Base-by-base conservation (phyloP, 2,113 vertebrate genomes). In the Carlito syrichta region DNA sequence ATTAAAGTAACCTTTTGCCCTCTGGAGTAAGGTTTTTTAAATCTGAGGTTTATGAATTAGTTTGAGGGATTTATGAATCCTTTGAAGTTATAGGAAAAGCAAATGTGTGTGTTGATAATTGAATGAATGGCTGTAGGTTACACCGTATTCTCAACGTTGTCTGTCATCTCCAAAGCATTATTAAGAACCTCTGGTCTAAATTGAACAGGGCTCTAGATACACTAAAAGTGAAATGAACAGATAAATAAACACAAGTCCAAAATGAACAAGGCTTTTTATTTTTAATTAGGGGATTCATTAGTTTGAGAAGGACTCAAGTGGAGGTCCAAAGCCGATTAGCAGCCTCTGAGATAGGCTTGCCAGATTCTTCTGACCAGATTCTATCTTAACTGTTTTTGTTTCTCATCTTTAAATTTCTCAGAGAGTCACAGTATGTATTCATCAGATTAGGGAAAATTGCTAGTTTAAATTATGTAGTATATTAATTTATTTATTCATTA, bases 361-460 rank as follows among this genome's bases (percentile, higher is more conserved):
- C 45, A 89, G 45, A 94, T 89, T 71, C 83, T 87, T 56, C 81
- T 92, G 7, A 84, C 40, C 74, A 62, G 52, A 63, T 54, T 86
- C 76, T 13, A 32, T 90, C 48, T 92, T 85, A 56, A 56, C 14
- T 83, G 27, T 78, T 96, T 81, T 90, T 23, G 22, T 94, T 92
- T 89, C 32, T 92, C 62, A 89, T 95, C 93, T 92, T 54, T 94
- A 88, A 88, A 90, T 27, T 76, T 91, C 40, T 91, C 48, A 91
- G 9, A 87, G 56, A 17, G 17, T 86, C 54, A 83, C 69, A 71
- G 13, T 83, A 32, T 16, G 54, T 87, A 2, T 95, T 95, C 81
- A 20, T 25, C 30, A 95, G 54, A 78, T 91, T 66, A 52, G 40
- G 32, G 54, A 84, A 78, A 16, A 78, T 69, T 94, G 25, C 77